Conservation (phyloP, 2,113 vertebrate species). For the Labeo catla region DNA sequence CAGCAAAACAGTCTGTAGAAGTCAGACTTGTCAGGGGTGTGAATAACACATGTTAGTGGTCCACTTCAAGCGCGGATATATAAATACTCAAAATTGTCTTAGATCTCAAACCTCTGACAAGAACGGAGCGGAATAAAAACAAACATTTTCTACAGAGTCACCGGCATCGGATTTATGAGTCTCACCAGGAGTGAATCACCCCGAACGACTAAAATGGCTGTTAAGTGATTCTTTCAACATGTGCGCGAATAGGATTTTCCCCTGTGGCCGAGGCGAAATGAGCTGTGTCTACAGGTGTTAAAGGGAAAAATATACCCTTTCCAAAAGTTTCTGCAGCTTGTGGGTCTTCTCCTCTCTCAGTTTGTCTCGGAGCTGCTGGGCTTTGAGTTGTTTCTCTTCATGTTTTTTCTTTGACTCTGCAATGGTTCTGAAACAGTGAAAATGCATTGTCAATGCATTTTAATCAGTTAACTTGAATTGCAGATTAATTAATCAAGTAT, state of each 20-base stretch:
- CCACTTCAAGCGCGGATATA: slow-evolving; percentile 25
- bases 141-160: slow-evolving; percentile 35
- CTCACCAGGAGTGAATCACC: slow-evolving; percentile 50
- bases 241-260: slow-evolving; percentile 66
- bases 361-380: slow-evolving; percentile 96
- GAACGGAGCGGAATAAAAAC: slow-evolving; percentile 40
- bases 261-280: slow-evolving; percentile 49
- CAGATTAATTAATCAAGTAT: not conserved
- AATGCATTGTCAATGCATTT: not conserved
- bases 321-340: slow-evolving; percentile 96
- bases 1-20: not conserved
- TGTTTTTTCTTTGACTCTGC: slow-evolving; percentile 99
- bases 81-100: slow-evolving; percentile 47
- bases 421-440: slow-evolving; percentile 85
- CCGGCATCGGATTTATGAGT: slow-evolving; percentile 50
- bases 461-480: not conserved
- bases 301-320: slow-evolving; percentile 83
- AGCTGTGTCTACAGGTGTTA: slow-evolving; percentile 54
- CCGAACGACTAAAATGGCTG: slow-evolving; percentile 64
- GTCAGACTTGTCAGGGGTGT: not conserved
- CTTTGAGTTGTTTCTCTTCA: slow-evolving; percentile 99
- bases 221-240: slow-evolving; percentile 69
- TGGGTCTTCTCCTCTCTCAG: slow-evolving; percentile 95
- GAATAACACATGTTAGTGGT: slow-evolving; percentile 34
- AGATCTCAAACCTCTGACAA: slow-evolving; percentile 38